Base-by-base conservation (phyloP, 2,888 invertebrate genomes). In the Phortica magna region DNA sequence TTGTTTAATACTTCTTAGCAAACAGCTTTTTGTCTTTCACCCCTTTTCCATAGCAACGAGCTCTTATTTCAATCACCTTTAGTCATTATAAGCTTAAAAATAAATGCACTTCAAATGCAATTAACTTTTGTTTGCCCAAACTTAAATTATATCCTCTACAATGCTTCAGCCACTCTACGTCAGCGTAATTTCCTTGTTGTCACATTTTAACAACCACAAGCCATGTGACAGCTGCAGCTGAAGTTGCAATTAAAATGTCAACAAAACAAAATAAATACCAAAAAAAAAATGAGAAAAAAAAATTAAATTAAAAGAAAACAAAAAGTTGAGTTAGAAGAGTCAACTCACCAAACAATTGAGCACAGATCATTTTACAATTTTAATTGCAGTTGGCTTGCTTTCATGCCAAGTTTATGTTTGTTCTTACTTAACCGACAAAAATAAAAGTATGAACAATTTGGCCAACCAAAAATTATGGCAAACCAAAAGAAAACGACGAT, bases 161-260 rank as follows among this genome's bases (percentile, higher is more conserved):
- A 48, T 6, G 7, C 48, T 9, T 31, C 31, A 31, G 31, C 31
- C 5, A 31, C 31, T 31, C 31, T 31, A n/a, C n/a, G n/a, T n/a
- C n/a, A n/a, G n/a, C n/a, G n/a, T n/a, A 48, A 48, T 48, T 48
- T 9, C 48, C 14, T 48, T 31, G 31, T 31, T 31, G 5, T 31
- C 31, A 31, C 31, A 48, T 48, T 12, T 48, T 48, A 7, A 14
- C 48, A 48, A 48, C 48, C 48, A 14, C 48, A 48, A 48, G 3
- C 10, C 48, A 2, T 59, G 59, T 41, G 53, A 55, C 57, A 73
- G 59, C 39, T 73, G 73, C 73, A 59, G 59, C 73, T 17, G n/a
- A 19, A 43, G 67, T 67, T 41, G 82, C 87, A 85, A 85, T 85
- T 88, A 85, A 83, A 83, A 77, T 82, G 85, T 83, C 85, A 81